Evolutionary conservation across 2,888 invertebrate species (phyloP).

Genomic region (Polydrusus tereticollis): DNA sequence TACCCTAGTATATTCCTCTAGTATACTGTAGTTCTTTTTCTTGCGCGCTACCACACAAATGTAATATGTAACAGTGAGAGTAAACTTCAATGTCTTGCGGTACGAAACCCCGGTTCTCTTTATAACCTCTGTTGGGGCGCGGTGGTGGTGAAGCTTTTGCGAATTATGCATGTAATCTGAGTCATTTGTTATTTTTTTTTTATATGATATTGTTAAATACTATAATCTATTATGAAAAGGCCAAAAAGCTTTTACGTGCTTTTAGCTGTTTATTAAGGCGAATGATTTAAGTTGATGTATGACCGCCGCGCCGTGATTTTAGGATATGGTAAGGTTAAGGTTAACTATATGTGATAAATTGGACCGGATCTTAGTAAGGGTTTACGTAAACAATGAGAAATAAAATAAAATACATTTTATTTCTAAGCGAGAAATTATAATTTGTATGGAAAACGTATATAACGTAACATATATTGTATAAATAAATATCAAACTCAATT

Average conservation of each 20-base stretch:
- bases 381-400: not conserved
- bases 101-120: slow-evolving; percentile 49
- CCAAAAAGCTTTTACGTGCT: slow-evolving; percentile 21
- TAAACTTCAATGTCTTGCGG: slow-evolving; percentile 52
- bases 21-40: slow-evolving; percentile 22
- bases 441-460: no score
- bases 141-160: slow-evolving; percentile 41
- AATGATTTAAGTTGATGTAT: not conserved
- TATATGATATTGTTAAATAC: slow-evolving; percentile 23
- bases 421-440: no score
- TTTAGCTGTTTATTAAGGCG: not conserved
- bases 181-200: slow-evolving; percentile 35
- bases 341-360: not conserved
- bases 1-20: slow-evolving; percentile 10
- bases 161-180: slow-evolving; percentile 34
- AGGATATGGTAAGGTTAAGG: slow-evolving; percentile 16
- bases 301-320: not conserved
- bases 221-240: slow-evolving; percentile 39
- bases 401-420: no score
- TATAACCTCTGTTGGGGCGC: slow-evolving; percentile 53
- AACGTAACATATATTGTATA: no score
- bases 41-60: slow-evolving; percentile 24
- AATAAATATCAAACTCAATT: no score
- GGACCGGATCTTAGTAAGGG: not conserved
- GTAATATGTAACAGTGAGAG: slow-evolving; percentile 52